Percentiles rank a stretch among this genome's conserved stretches.
Conservation (phyloP, 1,140 invertebrate genomes). For the Drosophila obscura region DNA sequence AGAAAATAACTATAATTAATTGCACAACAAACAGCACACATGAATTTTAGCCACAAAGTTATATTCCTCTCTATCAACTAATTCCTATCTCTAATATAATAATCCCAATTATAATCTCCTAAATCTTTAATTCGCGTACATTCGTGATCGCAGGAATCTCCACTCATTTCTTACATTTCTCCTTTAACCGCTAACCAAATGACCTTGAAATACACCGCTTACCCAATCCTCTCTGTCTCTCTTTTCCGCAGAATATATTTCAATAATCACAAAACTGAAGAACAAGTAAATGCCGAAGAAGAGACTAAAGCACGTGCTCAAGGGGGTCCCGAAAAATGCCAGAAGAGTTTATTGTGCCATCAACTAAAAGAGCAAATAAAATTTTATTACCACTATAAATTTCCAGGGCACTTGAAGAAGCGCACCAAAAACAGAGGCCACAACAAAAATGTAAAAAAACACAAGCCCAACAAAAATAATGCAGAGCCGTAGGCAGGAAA, state of each 20-base stretch:
- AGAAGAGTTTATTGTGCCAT: conserved; percentile 80
- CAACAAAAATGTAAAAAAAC: conserved; percentile 14
- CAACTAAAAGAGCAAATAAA: conserved; percentile 82
- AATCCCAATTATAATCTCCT: background rate
- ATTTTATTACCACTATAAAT: conserved; percentile 83
- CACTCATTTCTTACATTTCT: background rate
- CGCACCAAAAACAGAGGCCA: conserved; percentile 53
- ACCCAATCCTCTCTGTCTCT: conserved; percentile 14
- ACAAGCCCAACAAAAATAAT: conserved; percentile 19
- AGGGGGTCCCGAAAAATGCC: conserved; percentile 55
- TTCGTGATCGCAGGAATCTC: background rate
- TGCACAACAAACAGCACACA: too few relatives aligned
- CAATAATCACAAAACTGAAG: conserved; percentile 39
- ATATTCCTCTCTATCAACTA: too few relatives aligned
- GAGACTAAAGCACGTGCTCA: conserved; percentile 66
- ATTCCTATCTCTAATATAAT: too few relatives aligned
- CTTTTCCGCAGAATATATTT: conserved; percentile 27
- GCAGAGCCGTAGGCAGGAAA: conserved; percentile 29
- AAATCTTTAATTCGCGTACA: background rate
- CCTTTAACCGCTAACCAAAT: conserved; percentile 15
- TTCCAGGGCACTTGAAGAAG: conserved; percentile 71
- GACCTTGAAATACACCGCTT: conserved; percentile 56
- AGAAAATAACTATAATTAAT: too few relatives aligned
- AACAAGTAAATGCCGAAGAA: conserved; percentile 5
- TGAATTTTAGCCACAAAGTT: too few relatives aligned